Evolutionary conservation across 2,113 vertebrate genomes (phyloP), one percentile per base, ranked within the genome.

Genomic region (Lampris incognitus): DNA sequence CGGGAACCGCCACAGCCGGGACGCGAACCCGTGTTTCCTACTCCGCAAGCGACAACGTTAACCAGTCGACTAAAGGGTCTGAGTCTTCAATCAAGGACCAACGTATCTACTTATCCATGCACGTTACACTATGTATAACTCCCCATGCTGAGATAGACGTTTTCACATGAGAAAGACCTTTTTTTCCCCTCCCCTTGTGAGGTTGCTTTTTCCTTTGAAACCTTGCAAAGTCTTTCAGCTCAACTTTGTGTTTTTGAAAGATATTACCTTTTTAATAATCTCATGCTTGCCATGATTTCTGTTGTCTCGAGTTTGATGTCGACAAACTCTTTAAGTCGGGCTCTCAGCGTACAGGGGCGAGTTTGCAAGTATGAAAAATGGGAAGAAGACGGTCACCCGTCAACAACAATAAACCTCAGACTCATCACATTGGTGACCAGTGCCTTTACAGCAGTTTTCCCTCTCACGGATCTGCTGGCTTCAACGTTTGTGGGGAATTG

Each of bases 391-490:
- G 57, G 72, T 40, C 73, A 61, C 9, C 60, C 9, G 57, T 68
- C 38, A 58, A 79, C 7, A 4, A 46, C 44, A 76, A 9, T 69
- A 10, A 40, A 68, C 61, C 55, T 39, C 69, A 42, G 59, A 61
- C 72, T 69, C 13, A 50, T 74, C 36, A 24, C 36, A 50, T 42
- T 69, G 59, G 38, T 54, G 46, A 41, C 37, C 36, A 49, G 57
- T 41, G 70, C 68, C 57, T 66, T 42, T 41, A 40, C 59, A 42
- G 87, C 71, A 39, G 70, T 76, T 80, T 72, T 58, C 74, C 39
- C 7, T 68, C 49, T 68, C 54, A 4, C 9, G 9, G 52, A 46
- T 65, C 52, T 66, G 42, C 36, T n/a, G 69, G 69, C 66, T 74
- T 55, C 24, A 6, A 48, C 1, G 60, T 50, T 11, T 64, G 66